Percentiles rank a stretch among this genome's conserved stretches.
Conservation (phyloP, 2,797 vertebrate genomes). For the Enteromius anoplus region DNA sequence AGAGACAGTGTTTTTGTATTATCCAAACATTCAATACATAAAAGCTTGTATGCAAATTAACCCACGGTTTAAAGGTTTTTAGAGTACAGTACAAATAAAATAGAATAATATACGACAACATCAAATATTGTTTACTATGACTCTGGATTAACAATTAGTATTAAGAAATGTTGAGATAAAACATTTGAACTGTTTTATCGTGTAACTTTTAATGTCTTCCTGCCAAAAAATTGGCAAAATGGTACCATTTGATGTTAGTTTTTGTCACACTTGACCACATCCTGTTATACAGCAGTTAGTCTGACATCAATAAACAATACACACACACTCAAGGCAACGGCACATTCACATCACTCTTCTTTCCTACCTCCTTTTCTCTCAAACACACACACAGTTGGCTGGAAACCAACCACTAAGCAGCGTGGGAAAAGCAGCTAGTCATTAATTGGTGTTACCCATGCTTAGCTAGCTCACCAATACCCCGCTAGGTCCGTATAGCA, state of each 20-base stretch:
- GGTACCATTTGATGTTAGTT: not conserved
- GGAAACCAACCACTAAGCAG: slow-evolving; percentile 44
- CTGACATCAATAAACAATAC: slow-evolving; percentile 25
- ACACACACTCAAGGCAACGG: slow-evolving; percentile 15
- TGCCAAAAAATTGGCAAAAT: not conserved
- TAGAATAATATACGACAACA: not conserved
- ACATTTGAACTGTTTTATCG: not conserved
- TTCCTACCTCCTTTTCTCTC: slow-evolving; percentile 17
- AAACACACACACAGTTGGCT: slow-evolving; percentile 33
- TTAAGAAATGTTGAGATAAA: not conserved
- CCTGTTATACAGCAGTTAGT: slow-evolving; percentile 50
- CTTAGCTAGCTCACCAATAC: slow-evolving; percentile 49
- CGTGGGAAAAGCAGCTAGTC: slow-evolving; percentile 54
- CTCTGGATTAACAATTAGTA: not conserved
- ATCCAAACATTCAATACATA: not conserved
- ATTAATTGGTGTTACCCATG: slow-evolving; percentile 45
- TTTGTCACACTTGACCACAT: slow-evolving; percentile 45
- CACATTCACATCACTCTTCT: slow-evolving; percentile 32
- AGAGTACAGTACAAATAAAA: not conserved
- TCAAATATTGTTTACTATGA: not conserved
- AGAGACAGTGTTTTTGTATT: not conserved
- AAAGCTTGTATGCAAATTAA: not conserved
- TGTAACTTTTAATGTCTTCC: not conserved
- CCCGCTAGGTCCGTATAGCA: slow-evolving; percentile 22
- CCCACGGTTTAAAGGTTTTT: not conserved